phyloP scores from a whole-genome alignment of 1,140 invertebrate species.

The Sesamia nonagrioides region DNA sequence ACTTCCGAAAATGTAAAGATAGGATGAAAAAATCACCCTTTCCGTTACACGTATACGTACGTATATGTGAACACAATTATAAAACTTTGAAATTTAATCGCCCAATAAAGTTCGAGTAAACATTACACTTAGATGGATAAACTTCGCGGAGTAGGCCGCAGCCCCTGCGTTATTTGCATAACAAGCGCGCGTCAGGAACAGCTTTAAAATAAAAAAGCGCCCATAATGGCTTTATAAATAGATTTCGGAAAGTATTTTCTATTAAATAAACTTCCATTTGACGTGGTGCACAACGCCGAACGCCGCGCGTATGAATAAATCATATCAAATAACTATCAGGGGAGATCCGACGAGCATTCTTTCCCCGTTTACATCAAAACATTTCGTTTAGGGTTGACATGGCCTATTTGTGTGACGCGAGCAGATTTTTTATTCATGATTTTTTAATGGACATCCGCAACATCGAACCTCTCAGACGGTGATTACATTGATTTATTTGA shows the following conservation, averaged over 20 bases:
- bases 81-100: slow-evolving; percentile 47
- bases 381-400: slow-evolving; percentile 63
- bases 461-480: slow-evolving; percentile 2
- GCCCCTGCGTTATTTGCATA: slow-evolving; percentile 74
- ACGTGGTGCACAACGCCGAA: slow-evolving; percentile 63
- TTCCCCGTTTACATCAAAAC: slow-evolving; percentile 67
- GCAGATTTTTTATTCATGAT: slow-evolving; percentile 62
- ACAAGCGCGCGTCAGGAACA: slow-evolving; percentile 71
- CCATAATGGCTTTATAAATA: slow-evolving; percentile 84
- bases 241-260: slow-evolving; percentile 81
- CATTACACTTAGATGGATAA: slow-evolving; percentile 70
- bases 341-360: slow-evolving; percentile 67
- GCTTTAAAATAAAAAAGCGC: slow-evolving; percentile 70
- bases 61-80: slow-evolving; percentile 1
- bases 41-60: too few species aligned
- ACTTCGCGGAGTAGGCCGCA: slow-evolving; percentile 60
- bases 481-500: slow-evolving; percentile 44
- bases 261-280: slow-evolving; percentile 84
- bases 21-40: too few species aligned
- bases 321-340: slow-evolving; percentile 86
- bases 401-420: slow-evolving; percentile 58
- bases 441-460: slow-evolving; percentile 56
- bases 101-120: slow-evolving; percentile 64
- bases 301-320: slow-evolving; percentile 82
- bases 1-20: too few species aligned